These are phyloP conservation scores for Octopus bimaculoides DNA, from an alignment of 1,140 invertebrate genomes.

Conservation along the genomic window DNA sequence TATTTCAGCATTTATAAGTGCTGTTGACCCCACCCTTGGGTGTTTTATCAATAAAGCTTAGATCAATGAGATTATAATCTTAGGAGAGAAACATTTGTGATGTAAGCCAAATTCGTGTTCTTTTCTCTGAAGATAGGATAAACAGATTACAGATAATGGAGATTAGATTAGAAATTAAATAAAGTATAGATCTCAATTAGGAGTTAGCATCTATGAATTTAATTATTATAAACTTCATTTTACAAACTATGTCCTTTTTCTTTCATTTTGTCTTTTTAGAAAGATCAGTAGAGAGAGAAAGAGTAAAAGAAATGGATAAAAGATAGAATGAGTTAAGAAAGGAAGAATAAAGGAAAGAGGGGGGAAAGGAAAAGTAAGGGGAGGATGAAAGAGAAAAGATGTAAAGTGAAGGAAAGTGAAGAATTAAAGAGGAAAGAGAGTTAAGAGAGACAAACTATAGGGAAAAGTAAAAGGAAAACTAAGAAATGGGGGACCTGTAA, in stretches of 20 bases:
- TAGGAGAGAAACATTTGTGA: too few relatives aligned
- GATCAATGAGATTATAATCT: too few relatives aligned
- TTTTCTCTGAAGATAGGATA: background rate
- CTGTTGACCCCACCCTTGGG: too few relatives aligned
- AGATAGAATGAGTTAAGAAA: background rate
- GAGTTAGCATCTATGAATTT: background rate
- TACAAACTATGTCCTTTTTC: too few relatives aligned
- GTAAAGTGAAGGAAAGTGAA: background rate
- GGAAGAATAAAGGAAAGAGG: background rate
- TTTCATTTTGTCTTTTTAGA: too few relatives aligned
- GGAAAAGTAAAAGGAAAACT: background rate
- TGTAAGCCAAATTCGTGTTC: too few relatives aligned
- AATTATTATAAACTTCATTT: background rate
- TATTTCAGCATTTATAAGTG: too few relatives aligned
- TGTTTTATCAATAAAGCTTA: too few relatives aligned
- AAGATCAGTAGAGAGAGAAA: background rate
- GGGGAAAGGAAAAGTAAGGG: background rate
- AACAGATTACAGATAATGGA: background rate
- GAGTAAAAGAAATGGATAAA: background rate
- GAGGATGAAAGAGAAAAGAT: background rate
- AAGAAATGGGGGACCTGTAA: background rate
- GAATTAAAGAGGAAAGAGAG: background rate
- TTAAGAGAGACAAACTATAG: background rate
- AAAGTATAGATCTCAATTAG: background rate
- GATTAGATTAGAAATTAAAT: background rate